phyloP scores from a whole-genome alignment of 2,113 vertebrate genomes.

The Chlamydotis undulata region DNA sequence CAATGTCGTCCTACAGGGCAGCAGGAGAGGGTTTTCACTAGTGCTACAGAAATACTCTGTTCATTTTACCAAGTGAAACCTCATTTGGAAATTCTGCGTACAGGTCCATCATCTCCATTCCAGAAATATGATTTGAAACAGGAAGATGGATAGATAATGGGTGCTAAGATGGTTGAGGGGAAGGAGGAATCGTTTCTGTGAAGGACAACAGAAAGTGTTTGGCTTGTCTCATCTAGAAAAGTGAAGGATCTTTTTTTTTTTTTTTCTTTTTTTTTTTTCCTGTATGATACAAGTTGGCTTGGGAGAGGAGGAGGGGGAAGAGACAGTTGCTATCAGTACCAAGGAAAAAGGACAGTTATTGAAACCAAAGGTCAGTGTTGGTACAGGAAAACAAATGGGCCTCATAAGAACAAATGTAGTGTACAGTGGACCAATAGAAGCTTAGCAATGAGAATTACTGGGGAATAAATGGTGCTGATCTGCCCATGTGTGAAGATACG shows the following conservation, averaged over 20 bases:
- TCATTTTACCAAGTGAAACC: neutral
- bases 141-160: neutral
- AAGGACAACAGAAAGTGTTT: neutral
- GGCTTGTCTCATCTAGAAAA: neutral
- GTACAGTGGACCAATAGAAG: neutral
- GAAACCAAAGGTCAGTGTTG: neutral
- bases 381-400: neutral
- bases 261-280: neutral
- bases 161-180: neutral
- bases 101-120: neutral
- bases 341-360: neutral
- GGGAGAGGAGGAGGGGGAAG: neutral
- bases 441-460: neutral
- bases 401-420: neutral
- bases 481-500: neutral
- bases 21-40: neutral
- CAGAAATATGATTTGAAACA: neutral
- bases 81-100: neutral
- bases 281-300: neutral
- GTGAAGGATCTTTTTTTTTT: neutral
- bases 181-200: neutral
- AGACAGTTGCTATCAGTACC: neutral
- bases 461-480: neutral
- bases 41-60: neutral
- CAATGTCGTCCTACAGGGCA: neutral